Conservation (phyloP, 2,113 vertebrate genomes). For the Scophthalmus maximus region DNA sequence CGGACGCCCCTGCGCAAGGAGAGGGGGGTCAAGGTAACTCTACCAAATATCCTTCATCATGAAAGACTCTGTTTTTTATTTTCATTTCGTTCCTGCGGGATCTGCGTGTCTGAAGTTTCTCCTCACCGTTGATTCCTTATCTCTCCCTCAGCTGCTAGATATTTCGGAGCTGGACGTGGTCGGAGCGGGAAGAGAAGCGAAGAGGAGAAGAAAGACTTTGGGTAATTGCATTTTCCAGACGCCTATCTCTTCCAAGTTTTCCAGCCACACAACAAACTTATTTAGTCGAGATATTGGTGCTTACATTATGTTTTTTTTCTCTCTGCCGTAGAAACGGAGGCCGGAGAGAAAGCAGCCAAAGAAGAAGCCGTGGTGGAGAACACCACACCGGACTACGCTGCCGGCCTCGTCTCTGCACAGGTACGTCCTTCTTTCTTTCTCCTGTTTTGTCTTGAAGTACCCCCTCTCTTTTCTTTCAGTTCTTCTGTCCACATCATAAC, state of each 20-base stretch:
- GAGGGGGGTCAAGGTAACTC: slow-evolving; percentile 93
- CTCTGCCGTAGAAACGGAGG: slow-evolving; percentile 85
- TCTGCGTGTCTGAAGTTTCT: neutral
- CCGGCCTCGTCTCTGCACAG: slow-evolving; percentile 96
- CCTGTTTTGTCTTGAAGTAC: neutral
- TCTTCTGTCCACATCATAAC: neutral
- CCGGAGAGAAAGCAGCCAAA: slow-evolving; percentile 94
- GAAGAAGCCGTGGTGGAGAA: slow-evolving; percentile 95
- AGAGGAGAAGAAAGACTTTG: slow-evolving; percentile 95
- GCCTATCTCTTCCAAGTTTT: neutral
- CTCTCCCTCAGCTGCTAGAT: slow-evolving; percentile 86
- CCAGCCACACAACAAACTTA: fast-evolving
- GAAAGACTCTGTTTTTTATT: neutral
- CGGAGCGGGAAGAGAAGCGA: slow-evolving; percentile 94
- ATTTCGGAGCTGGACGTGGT: slow-evolving; percentile 94
- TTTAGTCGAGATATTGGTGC: no score
- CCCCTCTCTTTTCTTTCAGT: neutral
- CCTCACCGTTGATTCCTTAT: neutral
- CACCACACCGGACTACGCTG: slow-evolving; percentile 96
- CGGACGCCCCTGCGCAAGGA: slow-evolving; percentile 94
- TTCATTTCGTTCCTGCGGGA: neutral
- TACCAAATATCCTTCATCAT: neutral
- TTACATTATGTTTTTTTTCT: neutral
- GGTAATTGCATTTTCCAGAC: slow-evolving; percentile 76
- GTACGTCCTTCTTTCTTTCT: slow-evolving; percentile 69